phyloP scores from a whole-genome alignment of 2,797 vertebrate genomes.

The Anguilla obscura region DNA sequence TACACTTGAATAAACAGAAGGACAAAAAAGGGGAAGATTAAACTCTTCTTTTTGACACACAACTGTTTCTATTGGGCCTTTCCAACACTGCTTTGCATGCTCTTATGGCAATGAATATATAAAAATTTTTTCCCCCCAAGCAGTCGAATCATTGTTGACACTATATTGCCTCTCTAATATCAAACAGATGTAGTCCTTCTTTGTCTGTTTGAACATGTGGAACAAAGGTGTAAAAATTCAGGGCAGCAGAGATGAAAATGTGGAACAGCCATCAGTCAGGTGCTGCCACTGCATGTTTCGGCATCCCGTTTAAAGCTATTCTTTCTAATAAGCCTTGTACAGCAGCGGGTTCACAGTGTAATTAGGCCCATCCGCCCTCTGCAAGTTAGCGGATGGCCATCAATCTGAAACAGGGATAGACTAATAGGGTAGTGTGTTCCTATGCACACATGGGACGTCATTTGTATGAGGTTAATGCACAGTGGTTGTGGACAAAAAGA shows the following conservation, averaged over 20 bases:
- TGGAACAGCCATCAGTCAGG: conserved; percentile 57
- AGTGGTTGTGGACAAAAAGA: conserved; percentile 17
- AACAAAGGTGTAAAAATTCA: conserved; percentile 42
- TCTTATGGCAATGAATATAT: neutral
- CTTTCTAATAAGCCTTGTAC: conserved; percentile 45
- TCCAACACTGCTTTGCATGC: neutral
- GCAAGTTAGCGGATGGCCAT: conserved; percentile 56
- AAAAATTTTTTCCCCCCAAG: neutral
- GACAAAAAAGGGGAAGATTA: conserved; percentile 30
- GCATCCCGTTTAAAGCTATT: conserved; percentile 45
- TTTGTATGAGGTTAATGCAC: neutral
- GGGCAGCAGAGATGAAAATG: conserved; percentile 49
- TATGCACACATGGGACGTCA: conserved; percentile 13
- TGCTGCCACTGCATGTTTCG: conserved; percentile 46
- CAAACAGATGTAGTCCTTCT: conserved; percentile 43
- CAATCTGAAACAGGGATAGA: conserved; percentile 41
- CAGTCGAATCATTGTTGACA: neutral
- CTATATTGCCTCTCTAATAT: conserved; percentile 42
- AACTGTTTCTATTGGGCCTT: neutral
- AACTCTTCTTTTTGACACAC: neutral
- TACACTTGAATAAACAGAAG: conserved; percentile 73
- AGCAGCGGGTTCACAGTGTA: conserved; percentile 58
- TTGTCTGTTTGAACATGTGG: conserved; percentile 5
- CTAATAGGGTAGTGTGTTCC: conserved; percentile 25
- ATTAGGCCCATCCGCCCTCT: conserved; percentile 58